Evolutionary conservation across 2,797 vertebrate species (phyloP).

Genomic region (Toxotes lorentzi): DNA sequence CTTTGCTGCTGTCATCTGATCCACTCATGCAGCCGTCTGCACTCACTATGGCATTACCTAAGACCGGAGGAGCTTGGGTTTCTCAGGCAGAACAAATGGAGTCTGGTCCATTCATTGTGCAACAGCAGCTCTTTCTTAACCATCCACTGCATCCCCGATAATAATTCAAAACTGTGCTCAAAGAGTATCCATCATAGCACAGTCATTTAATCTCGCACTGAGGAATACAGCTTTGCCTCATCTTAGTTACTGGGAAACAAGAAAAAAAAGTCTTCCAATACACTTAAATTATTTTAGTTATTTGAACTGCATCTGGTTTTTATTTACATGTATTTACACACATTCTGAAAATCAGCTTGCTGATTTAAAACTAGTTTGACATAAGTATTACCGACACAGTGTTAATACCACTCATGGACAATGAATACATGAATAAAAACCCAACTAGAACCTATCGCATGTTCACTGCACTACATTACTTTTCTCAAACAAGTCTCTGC

Average conservation of each 20-base stretch:
- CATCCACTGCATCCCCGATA: neutral
- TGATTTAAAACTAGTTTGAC: neutral
- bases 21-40: constrained; percentile 59
- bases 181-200: constrained; percentile 3
- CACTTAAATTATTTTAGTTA: neutral
- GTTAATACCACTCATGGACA: neutral
- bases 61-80: constrained; percentile 72
- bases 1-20: constrained; percentile 69
- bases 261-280: neutral
- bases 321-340: neutral
- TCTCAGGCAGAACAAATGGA: constrained; percentile 64
- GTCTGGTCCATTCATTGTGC: constrained; percentile 52
- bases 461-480: neutral
- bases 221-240: neutral
- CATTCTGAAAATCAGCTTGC: neutral
- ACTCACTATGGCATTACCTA: constrained; percentile 68
- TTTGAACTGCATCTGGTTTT: neutral
- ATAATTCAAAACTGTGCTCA: constrained; percentile 12
- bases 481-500: neutral
- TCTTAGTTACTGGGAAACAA: neutral
- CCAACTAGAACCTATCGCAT: neutral
- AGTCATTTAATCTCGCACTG: neutral
- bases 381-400: neutral
- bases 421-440: neutral
- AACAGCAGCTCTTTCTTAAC: constrained; percentile 27